Conservation (phyloP, 2,797 vertebrate species). For the Morus bassanus region DNA sequence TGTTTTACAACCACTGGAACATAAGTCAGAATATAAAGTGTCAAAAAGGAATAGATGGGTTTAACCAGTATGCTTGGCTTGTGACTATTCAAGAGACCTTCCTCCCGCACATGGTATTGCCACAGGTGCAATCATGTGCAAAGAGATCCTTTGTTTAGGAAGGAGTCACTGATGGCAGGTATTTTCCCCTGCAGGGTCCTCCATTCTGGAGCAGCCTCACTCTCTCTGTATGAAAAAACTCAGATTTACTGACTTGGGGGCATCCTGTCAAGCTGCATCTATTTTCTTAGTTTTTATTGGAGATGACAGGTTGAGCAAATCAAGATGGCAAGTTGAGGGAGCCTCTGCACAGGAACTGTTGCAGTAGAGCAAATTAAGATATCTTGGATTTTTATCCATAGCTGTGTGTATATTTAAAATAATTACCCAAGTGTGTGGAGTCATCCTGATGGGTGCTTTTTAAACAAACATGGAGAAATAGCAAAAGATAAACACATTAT, state of each 20-base stretch:
- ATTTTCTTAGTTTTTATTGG: neutral
- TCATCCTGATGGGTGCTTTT: neutral
- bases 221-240: neutral
- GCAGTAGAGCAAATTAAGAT: neutral
- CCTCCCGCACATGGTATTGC: neutral
- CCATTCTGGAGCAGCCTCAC: neutral
- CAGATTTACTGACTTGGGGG: neutral
- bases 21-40: neutral
- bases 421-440: neutral
- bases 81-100: neutral
- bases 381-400: neutral
- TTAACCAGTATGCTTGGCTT: neutral
- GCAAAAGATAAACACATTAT: neutral
- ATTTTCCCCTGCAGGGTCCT: neutral
- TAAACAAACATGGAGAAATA: neutral
- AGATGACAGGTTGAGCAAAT: neutral
- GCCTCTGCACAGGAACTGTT: neutral
- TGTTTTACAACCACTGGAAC: constrained; percentile 35
- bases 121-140: neutral
- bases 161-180: neutral
- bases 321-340: neutral
- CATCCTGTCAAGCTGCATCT: neutral
- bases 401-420: neutral
- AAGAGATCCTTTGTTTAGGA: neutral
- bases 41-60: neutral